A percentile compares a stretch with the other conserved stretches of the same genome.
phyloP scores from a whole-genome alignment of 2,797 vertebrate species.

The Rhinoraja longicauda region DNA sequence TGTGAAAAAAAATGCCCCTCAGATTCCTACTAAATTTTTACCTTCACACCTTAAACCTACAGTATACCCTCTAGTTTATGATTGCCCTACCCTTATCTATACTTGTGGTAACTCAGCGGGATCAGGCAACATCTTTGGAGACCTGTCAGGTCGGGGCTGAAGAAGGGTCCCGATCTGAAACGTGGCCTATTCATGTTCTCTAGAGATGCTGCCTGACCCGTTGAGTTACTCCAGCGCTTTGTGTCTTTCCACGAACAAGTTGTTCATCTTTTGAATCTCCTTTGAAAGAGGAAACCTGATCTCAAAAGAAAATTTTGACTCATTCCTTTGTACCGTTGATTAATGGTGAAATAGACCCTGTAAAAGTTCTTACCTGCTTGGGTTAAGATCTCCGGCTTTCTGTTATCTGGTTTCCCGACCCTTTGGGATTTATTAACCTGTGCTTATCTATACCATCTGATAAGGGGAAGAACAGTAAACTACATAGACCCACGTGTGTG shows the following conservation, averaged over 20 bases:
- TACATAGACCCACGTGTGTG: not conserved
- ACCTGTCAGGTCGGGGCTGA: no score
- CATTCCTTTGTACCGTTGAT: not conserved
- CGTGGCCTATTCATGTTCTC: no score
- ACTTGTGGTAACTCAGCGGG: not conserved
- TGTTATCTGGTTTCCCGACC: not conserved
- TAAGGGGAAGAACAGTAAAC: conserved; percentile 16
- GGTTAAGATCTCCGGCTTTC: not conserved
- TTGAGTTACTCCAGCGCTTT: no score
- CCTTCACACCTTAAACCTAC: no score
- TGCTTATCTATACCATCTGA: conserved; percentile 15
- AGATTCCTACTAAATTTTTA: no score
- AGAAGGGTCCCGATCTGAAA: no score
- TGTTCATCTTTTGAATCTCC: not conserved
- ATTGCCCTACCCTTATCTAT: not conserved
- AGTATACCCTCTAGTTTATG: no score
- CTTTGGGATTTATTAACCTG: not conserved
- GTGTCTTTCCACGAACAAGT: not conserved
- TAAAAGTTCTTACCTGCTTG: not conserved
- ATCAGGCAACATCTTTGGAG: no score
- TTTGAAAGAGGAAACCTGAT: no score
- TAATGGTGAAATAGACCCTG: not conserved
- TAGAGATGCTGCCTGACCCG: no score
- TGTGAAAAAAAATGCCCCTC: no score
- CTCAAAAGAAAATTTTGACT: not conserved